phyloP scores from a whole-genome alignment of 2,888 invertebrate species.

The Chirona hameri region DNA sequence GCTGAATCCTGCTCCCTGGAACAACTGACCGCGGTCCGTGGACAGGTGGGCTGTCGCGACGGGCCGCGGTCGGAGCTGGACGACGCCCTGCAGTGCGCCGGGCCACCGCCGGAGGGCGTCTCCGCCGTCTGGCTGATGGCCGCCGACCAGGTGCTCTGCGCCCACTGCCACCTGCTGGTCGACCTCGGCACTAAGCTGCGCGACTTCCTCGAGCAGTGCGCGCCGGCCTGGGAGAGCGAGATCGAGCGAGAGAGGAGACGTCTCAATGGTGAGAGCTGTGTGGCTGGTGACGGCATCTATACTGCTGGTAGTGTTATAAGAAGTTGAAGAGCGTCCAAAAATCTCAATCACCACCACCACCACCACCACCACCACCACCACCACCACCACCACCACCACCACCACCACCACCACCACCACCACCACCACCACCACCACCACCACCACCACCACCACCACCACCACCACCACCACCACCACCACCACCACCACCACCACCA shows the following conservation, averaged over 20 bases:
- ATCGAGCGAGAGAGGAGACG: background rate
- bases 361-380: too few species aligned
- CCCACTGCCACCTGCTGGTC: constrained; percentile 2
- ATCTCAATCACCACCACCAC: too few species aligned
- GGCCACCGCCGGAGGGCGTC: background rate
- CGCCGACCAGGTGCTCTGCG: background rate
- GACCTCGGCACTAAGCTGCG: background rate
- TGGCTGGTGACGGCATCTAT: too few species aligned
- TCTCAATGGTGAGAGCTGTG: background rate
- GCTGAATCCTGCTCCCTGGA: background rate
- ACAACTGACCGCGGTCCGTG: background rate
- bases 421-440: too few species aligned
- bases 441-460: too few species aligned
- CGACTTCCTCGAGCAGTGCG: constrained; percentile 7
- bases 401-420: too few species aligned
- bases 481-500: too few species aligned
- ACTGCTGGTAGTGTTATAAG: too few species aligned
- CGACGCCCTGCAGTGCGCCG: background rate
- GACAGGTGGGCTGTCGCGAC: constrained; percentile 2
- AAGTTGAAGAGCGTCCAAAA: too few species aligned
- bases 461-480: too few species aligned
- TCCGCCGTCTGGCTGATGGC: background rate
- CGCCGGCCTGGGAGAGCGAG: background rate
- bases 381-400: too few species aligned
- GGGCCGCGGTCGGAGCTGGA: background rate